Evolutionary conservation across 2,797 vertebrate species (phyloP).

Genomic region (Siniperca obscura): DNA sequence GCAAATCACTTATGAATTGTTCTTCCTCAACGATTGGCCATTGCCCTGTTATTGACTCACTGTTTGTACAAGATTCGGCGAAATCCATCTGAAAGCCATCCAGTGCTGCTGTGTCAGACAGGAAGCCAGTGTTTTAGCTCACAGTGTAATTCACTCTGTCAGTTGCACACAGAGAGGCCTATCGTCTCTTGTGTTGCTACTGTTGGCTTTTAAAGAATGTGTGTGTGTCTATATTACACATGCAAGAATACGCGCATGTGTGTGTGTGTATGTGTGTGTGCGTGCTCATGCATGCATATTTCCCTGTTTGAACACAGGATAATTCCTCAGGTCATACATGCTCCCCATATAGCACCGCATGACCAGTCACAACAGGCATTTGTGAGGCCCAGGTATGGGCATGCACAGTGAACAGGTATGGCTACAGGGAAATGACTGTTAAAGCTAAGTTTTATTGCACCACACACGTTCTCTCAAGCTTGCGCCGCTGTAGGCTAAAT

Average conservation of each 20-base stretch:
- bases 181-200: constrained; percentile 78
- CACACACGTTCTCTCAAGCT: constrained; percentile 59
- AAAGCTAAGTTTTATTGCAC: constrained; percentile 68
- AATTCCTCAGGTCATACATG: constrained; percentile 73
- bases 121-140: constrained; percentile 77
- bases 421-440: constrained; percentile 65
- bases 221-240: constrained; percentile 22
- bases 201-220: constrained; percentile 76
- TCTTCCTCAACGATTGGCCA: constrained; percentile 70
- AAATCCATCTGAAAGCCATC: constrained; percentile 81
- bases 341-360: constrained; percentile 68
- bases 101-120: constrained; percentile 66
- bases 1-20: constrained; percentile 77
- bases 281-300: constrained; percentile 44
- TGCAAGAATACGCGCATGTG: no score
- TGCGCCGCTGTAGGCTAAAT: constrained; percentile 62
- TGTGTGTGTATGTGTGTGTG: constrained; percentile 24
- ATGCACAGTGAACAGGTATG: constrained; percentile 66
- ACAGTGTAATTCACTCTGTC: constrained; percentile 81
- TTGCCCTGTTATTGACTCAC: constrained; percentile 78
- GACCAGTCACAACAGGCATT: constrained; percentile 79
- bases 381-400: constrained; percentile 72
- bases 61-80: constrained; percentile 74
- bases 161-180: constrained; percentile 72
- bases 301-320: constrained; percentile 61